Conservation (phyloP, 2,113 vertebrate genomes). For the Oriolus oriolus region DNA sequence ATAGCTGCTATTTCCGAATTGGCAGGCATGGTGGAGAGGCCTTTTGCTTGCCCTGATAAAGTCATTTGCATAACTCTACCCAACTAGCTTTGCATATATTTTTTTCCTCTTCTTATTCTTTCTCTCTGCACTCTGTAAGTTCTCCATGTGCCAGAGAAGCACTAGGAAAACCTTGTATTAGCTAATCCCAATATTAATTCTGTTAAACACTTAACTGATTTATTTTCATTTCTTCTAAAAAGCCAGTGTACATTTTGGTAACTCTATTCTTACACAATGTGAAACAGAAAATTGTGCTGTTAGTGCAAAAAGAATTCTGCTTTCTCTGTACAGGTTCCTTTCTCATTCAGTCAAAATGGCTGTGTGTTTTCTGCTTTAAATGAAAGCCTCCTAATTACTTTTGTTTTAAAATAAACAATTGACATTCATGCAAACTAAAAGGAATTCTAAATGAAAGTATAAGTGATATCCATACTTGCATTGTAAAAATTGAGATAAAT, state of each 20-base stretch:
- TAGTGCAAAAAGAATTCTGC: background rate
- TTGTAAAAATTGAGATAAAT: background rate
- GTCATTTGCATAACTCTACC: constrained; percentile 35
- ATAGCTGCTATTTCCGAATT: background rate
- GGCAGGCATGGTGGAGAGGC: background rate
- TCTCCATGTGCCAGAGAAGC: background rate
- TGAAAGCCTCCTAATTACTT: background rate
- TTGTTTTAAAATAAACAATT: background rate
- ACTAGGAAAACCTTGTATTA: background rate
- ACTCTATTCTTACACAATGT: background rate
- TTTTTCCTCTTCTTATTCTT: background rate
- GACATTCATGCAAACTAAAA: background rate
- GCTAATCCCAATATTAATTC: background rate
- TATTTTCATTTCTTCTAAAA: background rate
- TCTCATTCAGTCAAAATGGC: background rate
- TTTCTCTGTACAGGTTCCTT: background rate
- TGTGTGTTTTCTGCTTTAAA: background rate
- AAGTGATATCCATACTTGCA: background rate
- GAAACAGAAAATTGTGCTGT: background rate
- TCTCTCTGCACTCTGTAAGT: background rate
- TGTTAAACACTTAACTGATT: background rate
- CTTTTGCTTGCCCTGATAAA: constrained; percentile 49
- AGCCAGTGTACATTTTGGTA: background rate
- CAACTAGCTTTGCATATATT: constrained; percentile 23
- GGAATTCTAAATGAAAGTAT: background rate